A percentile compares a stretch with the other conserved stretches of the same genome.
Conservation (phyloP, 2,888 invertebrate genomes). For the Microplitis manilae region DNA sequence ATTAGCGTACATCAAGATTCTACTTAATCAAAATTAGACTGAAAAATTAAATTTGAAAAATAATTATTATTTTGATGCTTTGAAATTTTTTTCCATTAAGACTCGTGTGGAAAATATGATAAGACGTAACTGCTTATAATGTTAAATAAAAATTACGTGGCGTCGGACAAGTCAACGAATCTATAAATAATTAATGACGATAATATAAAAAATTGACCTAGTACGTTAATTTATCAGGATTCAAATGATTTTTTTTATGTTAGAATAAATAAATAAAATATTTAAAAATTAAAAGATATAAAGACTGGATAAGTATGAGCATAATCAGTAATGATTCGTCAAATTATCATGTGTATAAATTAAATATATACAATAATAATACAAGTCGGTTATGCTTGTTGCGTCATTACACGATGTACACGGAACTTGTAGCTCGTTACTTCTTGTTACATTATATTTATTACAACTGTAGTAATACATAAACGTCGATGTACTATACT, state of each 20-base stretch:
- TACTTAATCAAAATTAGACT: no score
- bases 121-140: neutral
- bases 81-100: no score
- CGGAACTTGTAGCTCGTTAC: slow-evolving; percentile 58
- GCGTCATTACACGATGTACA: slow-evolving; percentile 51
- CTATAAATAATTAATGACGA: neutral
- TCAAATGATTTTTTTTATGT: neutral
- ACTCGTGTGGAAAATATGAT: neutral
- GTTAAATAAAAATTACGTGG: neutral
- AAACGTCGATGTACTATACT: slow-evolving; percentile 1
- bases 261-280: neutral
- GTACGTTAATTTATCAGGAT: neutral
- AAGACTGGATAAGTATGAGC: neutral
- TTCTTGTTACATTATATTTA: neutral
- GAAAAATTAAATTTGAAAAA: no score
- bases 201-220: neutral
- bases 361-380: slow-evolving; percentile 23
- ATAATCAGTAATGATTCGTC: slow-evolving; percentile 13
- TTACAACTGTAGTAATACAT: slow-evolving; percentile 5
- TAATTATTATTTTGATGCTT: no score
- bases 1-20: no score
- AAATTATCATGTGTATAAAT: slow-evolving; percentile 19
- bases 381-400: slow-evolving; percentile 30
- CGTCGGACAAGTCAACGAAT: neutral
- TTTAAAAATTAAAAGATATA: neutral